Conservation (phyloP, 2,797 vertebrate species). For the Mormyrus hasselquistii region DNA sequence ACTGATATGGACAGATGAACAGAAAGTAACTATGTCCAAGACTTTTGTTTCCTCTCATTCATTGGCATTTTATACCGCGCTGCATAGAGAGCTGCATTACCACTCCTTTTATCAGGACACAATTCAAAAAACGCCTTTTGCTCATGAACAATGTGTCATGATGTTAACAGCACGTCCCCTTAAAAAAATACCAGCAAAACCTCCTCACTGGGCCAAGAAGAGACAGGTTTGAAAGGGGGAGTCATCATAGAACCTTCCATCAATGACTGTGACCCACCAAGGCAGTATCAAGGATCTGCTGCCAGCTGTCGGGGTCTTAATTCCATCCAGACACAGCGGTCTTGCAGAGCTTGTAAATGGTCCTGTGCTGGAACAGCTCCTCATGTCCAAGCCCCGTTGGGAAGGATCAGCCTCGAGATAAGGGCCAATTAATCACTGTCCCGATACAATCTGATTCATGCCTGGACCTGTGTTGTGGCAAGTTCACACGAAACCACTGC, state of each 20-base stretch:
- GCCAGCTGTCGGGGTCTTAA: not conserved
- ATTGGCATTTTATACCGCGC: not conserved
- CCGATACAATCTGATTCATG: not conserved
- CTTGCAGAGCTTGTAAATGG: not conserved
- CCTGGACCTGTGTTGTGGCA: not conserved
- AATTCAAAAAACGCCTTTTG: not conserved
- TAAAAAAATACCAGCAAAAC: not conserved
- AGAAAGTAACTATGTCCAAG: not conserved
- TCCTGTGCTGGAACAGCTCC: not conserved
- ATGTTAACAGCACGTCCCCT: not conserved
- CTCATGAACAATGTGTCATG: not conserved
- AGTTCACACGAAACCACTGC: not conserved
- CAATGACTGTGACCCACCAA: not conserved
- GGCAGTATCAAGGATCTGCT: not conserved
- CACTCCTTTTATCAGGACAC: not conserved
- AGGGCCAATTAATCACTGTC: not conserved
- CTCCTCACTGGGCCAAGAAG: not conserved
- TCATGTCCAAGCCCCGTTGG: not conserved
- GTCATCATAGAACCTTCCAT: not conserved
- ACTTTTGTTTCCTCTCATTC: not conserved
- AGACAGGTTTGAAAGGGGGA: not conserved
- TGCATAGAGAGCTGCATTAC: not conserved
- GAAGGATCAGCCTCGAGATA: not conserved
- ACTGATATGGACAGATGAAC: not conserved
- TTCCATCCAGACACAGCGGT: slow-evolving; percentile 8